Evolutionary conservation across 2,113 vertebrate species (phyloP).

Genomic region (Eretmochelys imbricata): DNA sequence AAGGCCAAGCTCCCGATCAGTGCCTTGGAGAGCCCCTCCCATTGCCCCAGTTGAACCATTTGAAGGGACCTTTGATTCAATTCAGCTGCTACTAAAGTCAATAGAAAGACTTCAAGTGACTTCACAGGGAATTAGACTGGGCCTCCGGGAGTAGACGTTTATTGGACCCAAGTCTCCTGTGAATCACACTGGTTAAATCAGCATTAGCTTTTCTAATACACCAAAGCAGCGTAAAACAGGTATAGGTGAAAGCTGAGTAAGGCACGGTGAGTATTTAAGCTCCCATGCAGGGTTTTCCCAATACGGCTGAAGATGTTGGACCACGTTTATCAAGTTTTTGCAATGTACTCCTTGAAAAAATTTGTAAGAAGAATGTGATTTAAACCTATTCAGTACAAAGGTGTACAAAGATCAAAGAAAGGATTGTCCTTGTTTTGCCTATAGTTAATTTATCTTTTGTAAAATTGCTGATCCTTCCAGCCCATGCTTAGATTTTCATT

Average conservation of each 20-base stretch:
- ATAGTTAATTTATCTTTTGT: not conserved
- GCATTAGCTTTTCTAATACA: not conserved
- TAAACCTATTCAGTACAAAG: not conserved
- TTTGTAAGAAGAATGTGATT: not conserved
- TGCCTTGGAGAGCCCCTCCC: not conserved
- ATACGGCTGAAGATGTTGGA: not conserved
- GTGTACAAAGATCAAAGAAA: not conserved
- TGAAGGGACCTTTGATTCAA: not conserved
- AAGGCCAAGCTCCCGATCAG: not conserved
- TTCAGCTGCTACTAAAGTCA: not conserved
- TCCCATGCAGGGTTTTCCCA: not conserved
- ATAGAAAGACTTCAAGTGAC: not conserved
- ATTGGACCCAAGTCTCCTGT: not conserved
- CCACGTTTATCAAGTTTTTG: not conserved
- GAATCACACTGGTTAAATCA: not conserved
- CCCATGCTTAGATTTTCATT: not conserved
- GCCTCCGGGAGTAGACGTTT: accelerated
- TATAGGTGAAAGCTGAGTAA: not conserved
- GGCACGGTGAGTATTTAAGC: not conserved
- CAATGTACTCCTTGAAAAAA: not conserved
- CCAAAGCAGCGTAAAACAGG: not conserved
- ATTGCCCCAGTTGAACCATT: not conserved
- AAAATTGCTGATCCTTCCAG: not conserved
- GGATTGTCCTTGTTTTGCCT: not conserved
- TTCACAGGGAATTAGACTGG: not conserved